Conservation (phyloP, 92 coral and sea anemone genomes). For the Palythoa grandiflora region DNA sequence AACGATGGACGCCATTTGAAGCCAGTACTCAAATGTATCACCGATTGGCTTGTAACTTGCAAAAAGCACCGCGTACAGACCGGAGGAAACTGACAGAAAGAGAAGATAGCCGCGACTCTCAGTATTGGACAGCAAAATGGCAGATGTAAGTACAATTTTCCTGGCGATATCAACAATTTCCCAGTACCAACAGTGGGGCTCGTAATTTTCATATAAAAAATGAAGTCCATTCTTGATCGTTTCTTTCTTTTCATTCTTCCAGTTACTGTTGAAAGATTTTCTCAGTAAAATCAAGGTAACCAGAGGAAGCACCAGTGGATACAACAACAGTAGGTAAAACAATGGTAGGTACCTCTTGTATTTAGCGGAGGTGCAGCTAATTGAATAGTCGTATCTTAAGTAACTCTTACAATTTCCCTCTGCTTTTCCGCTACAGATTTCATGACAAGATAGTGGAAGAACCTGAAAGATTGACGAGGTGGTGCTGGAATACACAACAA, state of each 20-base stretch:
- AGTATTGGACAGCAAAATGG: constrained; percentile 59
- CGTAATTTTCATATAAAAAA: constrained; percentile 69
- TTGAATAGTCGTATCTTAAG: constrained; percentile 65
- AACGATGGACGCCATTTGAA: constrained; percentile 63
- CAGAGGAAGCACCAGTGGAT: constrained; percentile 49
- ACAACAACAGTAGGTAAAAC: constrained; percentile 17
- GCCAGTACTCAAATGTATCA: constrained; percentile 71
- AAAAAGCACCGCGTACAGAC: constrained; percentile 67
- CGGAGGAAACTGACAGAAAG: constrained; percentile 60
- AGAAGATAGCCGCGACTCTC: constrained; percentile 70
- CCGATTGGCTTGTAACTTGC: constrained; percentile 70
- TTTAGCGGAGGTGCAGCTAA: constrained; percentile 58
- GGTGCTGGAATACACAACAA: constrained; percentile 65
- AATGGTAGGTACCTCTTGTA: constrained; percentile 50
- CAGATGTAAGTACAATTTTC: constrained; percentile 57
- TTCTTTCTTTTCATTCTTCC: background rate
- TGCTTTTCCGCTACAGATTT: constrained; percentile 47
- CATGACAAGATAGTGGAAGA: constrained; percentile 62
- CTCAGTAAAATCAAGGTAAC: constrained; percentile 30
- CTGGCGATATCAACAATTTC: constrained; percentile 67
- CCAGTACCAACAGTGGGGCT: constrained; percentile 70
- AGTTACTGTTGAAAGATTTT: constrained; percentile 11
- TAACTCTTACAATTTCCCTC: constrained; percentile 48
- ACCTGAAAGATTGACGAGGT: constrained; percentile 58
- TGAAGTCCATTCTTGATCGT: constrained; percentile 55